A percentile compares a stretch with the other conserved stretches of the same genome.
These are phyloP conservation scores for Chrysodeixis includens DNA, from an alignment of 2,888 invertebrate genomes.

Conservation along the genomic window DNA sequence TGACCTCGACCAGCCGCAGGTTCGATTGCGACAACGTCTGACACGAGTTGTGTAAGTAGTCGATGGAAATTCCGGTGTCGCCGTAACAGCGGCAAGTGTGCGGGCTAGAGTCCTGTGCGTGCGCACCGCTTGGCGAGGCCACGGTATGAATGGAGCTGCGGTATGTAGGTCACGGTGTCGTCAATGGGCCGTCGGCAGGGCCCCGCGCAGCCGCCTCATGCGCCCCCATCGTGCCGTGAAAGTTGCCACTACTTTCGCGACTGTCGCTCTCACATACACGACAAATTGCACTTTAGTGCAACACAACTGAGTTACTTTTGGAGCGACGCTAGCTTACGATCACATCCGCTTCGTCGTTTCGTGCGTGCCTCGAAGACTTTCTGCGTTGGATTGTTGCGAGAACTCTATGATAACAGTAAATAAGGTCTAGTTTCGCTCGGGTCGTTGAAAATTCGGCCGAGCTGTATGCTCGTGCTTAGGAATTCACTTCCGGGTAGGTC, in stretches of 20 bases:
- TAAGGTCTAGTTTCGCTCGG: constrained; percentile 72
- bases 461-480: constrained; percentile 88
- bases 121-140: constrained; percentile 76
- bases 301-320: constrained; percentile 83
- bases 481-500: constrained; percentile 89
- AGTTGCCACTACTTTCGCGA: constrained; percentile 89
- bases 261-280: constrained; percentile 71
- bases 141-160: constrained; percentile 87
- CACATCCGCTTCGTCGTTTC: constrained; percentile 87
- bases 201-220: constrained; percentile 83
- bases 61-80: constrained; percentile 83
- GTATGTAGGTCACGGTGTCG: constrained; percentile 89
- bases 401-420: constrained; percentile 65
- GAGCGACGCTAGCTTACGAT: constrained; percentile 75
- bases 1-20: constrained; percentile 78
- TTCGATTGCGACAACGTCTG: constrained; percentile 81
- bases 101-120: constrained; percentile 80
- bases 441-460: constrained; percentile 77
- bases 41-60: constrained; percentile 81
- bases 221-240: constrained; percentile 87
- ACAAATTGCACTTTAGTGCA: constrained; percentile 82
- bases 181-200: constrained; percentile 86
- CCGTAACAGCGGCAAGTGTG: constrained; percentile 73
- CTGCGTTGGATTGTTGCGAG: constrained; percentile 62
- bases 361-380: constrained; percentile 81